Base-by-base conservation (phyloP, 1,140 invertebrate genomes). In the Anthonomus grandis region DNA sequence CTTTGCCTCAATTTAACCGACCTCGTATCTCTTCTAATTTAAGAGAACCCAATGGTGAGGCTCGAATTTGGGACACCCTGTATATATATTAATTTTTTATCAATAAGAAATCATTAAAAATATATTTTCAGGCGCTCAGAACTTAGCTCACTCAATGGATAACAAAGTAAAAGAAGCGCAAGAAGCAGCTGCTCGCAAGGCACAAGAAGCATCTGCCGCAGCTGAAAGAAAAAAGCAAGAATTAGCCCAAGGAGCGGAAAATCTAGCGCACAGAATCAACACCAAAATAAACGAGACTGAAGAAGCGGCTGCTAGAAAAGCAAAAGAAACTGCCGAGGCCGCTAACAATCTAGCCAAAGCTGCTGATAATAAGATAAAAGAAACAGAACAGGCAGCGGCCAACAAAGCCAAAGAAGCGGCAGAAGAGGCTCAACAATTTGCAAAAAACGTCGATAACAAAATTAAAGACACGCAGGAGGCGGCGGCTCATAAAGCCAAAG, bases 41-140 rank as follows among this genome's bases (percentile, higher is more conserved):
- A n/a, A n/a, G n/a, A n/a, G n/a, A n/a, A n/a, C n/a, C n/a, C n/a
- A n/a, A n/a, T n/a, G n/a, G n/a, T n/a, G n/a, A n/a, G n/a, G n/a
- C n/a, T n/a, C n/a, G n/a, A n/a, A n/a, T n/a, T n/a, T n/a, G n/a
- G n/a, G n/a, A n/a, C n/a, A n/a, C n/a, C n/a, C n/a, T n/a, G n/a
- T n/a, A n/a, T n/a, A n/a, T n/a, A n/a, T n/a, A n/a, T 25, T 15
- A 25, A 18, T 48, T 34, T 53, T 49, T 12, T 22, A 54, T 18
- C 21, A 18, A n/a, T 22, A 42, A 12, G 46, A 23, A n/a, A n/a
- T n/a, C n/a, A n/a, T n/a, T n/a, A n/a, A n/a, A n/a, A n/a, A n/a
- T n/a, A n/a, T n/a, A n/a, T n/a, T n/a, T 8, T 39, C 56, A 22
- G 58, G 51, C n/a, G 51, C 56, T n/a, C 51, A 60, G 18, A 60